phyloP scores from a whole-genome alignment of 2,888 invertebrate genomes.

The Pseudococcus jackbeardsleyi region DNA sequence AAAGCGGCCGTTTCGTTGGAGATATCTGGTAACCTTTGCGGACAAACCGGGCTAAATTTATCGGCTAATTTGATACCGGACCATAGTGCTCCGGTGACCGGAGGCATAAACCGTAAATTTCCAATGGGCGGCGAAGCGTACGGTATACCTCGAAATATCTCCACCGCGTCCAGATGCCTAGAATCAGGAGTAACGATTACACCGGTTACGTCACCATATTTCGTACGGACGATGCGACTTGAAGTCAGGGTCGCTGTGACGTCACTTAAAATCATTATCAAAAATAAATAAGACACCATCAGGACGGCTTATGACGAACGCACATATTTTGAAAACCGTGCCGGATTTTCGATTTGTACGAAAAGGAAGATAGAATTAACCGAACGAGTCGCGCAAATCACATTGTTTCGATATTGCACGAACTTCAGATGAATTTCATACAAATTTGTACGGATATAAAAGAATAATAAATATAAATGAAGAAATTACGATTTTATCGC shows the following conservation, averaged over 20 bases:
- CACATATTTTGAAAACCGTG: constrained; percentile 54
- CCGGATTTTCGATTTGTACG: constrained; percentile 5
- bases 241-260: constrained; percentile 72
- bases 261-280: constrained; percentile 67
- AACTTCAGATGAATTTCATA: background rate
- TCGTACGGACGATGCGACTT: constrained; percentile 87
- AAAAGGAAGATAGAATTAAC: background rate
- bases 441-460: background rate
- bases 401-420: background rate
- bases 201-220: constrained; percentile 89
- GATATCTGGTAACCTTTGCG: constrained; percentile 89
- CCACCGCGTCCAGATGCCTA: constrained; percentile 87
- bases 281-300: constrained; percentile 65
- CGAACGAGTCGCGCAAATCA: background rate
- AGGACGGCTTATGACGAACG: constrained; percentile 59
- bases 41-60: constrained; percentile 90
- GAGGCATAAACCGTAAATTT: constrained; percentile 94
- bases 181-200: constrained; percentile 86
- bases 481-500: background rate
- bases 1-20: constrained; percentile 86
- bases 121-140: constrained; percentile 94
- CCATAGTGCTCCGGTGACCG: constrained; percentile 93
- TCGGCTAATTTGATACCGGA: constrained; percentile 89
- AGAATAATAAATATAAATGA: background rate
- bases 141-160: constrained; percentile 92